Conservation (phyloP, 2,113 vertebrate genomes). For the Mus musculus region GRCm39 chr7:65584501-65585000, state of each 20-base stretch:
- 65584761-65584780: background rate
- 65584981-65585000: background rate
- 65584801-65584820: background rate
- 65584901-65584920: background rate
- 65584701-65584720: background rate
- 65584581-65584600: background rate
- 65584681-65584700: conserved; percentile 20
- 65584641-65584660: background rate
- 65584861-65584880: background rate
- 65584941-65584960: background rate
- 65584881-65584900: background rate
- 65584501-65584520: background rate
- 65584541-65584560: background rate
- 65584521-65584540: background rate
- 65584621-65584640: background rate
- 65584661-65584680: background rate
- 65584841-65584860: background rate
- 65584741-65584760: background rate
- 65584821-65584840: background rate
- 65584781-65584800: background rate
- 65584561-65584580: background rate
- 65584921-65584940: background rate
- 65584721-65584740: background rate
- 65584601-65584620: conserved; percentile 15
- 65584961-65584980: background rate